Evolutionary conservation across 2,797 vertebrate species (phyloP).

Genomic region (Acridotheres tristis): DNA sequence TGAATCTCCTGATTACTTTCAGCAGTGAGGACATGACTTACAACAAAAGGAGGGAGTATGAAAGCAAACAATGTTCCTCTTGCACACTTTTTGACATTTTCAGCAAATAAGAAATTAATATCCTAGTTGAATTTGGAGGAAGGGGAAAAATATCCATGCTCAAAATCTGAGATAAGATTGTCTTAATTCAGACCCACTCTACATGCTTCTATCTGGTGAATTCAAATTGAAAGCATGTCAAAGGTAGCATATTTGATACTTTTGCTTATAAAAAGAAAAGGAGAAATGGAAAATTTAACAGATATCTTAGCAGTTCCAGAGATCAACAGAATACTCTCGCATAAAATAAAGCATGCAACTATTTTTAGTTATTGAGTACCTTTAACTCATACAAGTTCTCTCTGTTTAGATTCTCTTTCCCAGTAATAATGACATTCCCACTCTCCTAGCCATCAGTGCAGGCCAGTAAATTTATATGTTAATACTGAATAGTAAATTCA

Average conservation of each 20-base stretch:
- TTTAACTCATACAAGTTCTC: neutral
- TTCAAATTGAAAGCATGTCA: neutral
- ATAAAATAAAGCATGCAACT: slow-evolving; percentile 10
- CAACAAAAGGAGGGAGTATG: neutral
- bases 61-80: neutral
- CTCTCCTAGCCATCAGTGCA: slow-evolving; percentile 1
- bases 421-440: slow-evolving; percentile 11
- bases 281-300: neutral
- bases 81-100: neutral
- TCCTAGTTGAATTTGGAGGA: neutral
- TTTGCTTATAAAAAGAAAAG: neutral
- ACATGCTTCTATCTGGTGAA: neutral
- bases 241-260: neutral
- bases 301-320: neutral
- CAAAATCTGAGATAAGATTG: neutral
- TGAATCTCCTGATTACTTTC: neutral
- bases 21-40: neutral
- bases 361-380: neutral
- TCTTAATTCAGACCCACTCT: neutral
- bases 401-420: neutral
- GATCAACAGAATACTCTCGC: neutral
- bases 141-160: neutral
- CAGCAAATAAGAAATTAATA: neutral
- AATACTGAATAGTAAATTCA: slow-evolving; percentile 53
- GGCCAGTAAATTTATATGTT: slow-evolving; percentile 47